Percentiles rank a stretch among this genome's conserved stretches.
Conservation (phyloP, 1,140 invertebrate genomes). For the Frieseomelitta varia region DNA sequence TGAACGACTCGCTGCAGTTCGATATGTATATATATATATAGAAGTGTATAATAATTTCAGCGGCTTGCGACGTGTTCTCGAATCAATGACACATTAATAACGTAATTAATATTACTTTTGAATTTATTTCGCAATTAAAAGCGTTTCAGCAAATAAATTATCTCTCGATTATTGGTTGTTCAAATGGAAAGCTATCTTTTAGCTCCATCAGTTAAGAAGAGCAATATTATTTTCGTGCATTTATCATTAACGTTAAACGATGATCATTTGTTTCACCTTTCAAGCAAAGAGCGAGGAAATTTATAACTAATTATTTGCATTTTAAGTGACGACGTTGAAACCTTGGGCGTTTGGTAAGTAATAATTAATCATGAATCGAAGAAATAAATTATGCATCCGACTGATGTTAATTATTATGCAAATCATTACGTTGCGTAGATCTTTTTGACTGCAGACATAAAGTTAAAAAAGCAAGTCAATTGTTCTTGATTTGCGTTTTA, state of each 20-base stretch:
- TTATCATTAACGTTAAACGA: slow-evolving; percentile 1
- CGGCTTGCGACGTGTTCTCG: not conserved
- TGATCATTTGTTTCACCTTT: not conserved
- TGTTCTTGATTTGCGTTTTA: not conserved
- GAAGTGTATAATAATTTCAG: not conserved
- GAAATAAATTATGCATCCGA: not conserved
- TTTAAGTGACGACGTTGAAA: not conserved
- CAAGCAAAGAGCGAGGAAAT: not conserved
- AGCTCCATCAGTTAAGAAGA: not conserved
- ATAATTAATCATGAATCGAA: not conserved
- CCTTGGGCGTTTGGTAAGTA: no score
- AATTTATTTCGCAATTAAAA: not conserved
- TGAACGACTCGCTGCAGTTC: not conserved
- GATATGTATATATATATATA: no score
- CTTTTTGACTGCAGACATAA: not conserved
- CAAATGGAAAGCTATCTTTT: not conserved
- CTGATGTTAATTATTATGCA: not conserved
- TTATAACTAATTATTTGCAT: not conserved
- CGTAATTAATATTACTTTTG: not conserved
- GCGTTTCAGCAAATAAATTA: not conserved
- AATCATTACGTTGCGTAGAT: not conserved
- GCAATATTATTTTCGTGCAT: not conserved
- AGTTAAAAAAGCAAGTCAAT: not conserved
- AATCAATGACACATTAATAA: not conserved
- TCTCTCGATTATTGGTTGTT: not conserved